Evolutionary conservation across 2,888 invertebrate species (phyloP).

Genomic region (Schizaphis graminum): DNA sequence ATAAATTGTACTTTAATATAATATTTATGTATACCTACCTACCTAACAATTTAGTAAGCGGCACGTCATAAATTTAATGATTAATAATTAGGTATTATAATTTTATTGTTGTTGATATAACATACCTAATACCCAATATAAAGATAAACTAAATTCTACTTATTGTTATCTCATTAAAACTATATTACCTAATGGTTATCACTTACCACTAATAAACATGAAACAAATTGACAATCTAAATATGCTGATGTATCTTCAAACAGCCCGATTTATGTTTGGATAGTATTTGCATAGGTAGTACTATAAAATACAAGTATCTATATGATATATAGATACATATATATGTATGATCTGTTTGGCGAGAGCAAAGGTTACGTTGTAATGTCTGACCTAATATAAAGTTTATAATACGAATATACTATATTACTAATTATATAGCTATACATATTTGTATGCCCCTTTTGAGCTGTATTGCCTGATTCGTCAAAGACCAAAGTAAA

Average conservation of each 20-base stretch:
- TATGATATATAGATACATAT: too few species aligned
- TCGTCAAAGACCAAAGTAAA: neutral
- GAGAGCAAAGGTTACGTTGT: neutral
- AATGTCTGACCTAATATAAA: neutral
- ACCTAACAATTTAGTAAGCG: too few species aligned
- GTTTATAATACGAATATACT: neutral
- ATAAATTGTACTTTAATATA: too few species aligned
- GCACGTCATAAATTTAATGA: too few species aligned
- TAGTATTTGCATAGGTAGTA: neutral
- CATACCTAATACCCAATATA: neutral
- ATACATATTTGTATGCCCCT: too few species aligned
- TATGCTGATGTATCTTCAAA: slow-evolving; percentile 4
- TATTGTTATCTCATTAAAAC: neutral
- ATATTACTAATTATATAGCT: too few species aligned
- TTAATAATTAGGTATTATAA: too few species aligned
- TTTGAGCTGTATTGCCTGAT: neutral
- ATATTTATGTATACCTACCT: too few species aligned
- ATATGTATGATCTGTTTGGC: neutral
- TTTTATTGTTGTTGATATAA: too few species aligned
- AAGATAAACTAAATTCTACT: neutral
- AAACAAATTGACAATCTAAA: neutral
- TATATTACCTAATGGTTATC: neutral
- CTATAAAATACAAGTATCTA: neutral
- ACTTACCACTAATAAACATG: neutral
- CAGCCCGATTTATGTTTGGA: neutral